Conservation (phyloP, 2,888 invertebrate genomes). For the Ephialtes manifestator region DNA sequence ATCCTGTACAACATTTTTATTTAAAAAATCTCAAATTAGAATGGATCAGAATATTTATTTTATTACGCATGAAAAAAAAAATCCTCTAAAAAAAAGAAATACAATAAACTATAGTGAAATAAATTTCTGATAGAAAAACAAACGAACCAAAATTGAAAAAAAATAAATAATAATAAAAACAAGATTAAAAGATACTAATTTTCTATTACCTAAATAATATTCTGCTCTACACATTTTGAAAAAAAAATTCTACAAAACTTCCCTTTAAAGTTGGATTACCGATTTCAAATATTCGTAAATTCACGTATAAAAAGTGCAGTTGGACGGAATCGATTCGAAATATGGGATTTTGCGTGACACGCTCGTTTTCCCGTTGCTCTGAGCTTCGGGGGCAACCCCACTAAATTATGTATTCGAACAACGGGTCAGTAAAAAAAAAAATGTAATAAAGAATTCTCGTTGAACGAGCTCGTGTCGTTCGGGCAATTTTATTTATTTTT, state of each 20-base stretch:
- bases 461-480: conserved; percentile 12
- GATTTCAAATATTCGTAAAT: background rate
- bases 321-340: background rate
- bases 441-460: conserved; percentile 31
- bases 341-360: conserved; percentile 4
- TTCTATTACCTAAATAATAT: too few relatives aligned
- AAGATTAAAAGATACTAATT: too few relatives aligned
- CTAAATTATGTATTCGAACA: conserved; percentile 32
- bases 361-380: background rate
- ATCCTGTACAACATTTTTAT: too few relatives aligned
- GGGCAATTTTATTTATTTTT: conserved; percentile 4
- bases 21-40: too few relatives aligned
- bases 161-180: too few relatives aligned
- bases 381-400: background rate
- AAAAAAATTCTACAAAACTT: background rate
- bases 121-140: too few relatives aligned
- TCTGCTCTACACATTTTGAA: too few relatives aligned
- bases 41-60: too few relatives aligned
- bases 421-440: conserved; percentile 10
- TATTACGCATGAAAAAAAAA: too few relatives aligned
- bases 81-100: too few relatives aligned
- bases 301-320: background rate
- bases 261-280: background rate
- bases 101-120: too few relatives aligned
- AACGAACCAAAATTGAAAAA: too few relatives aligned